Conservation (phyloP, 2,797 vertebrate species). For the Argyrosomus regius region DNA sequence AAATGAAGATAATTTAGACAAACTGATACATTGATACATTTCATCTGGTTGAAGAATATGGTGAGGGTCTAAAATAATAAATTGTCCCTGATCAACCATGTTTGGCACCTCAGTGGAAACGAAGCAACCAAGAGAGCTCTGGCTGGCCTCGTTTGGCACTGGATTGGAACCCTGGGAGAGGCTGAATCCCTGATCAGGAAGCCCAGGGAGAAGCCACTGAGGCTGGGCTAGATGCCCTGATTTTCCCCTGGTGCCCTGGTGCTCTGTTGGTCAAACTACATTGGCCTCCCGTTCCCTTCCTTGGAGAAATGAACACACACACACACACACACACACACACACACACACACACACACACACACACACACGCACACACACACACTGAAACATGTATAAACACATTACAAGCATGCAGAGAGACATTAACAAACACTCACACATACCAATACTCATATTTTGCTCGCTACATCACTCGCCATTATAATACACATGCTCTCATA, state of each 20-base stretch:
- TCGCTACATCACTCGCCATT: too few species aligned
- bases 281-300: slow-evolving; percentile 59
- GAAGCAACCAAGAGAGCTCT: slow-evolving; percentile 9
- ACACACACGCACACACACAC: slow-evolving; percentile 37
- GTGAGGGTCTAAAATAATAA: slow-evolving; percentile 11
- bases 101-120: slow-evolving; percentile 32
- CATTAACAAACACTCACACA: slow-evolving; percentile 33
- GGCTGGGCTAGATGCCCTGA: slow-evolving; percentile 52
- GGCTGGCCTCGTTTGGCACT: slow-evolving; percentile 56
- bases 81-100: background rate
- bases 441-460: background rate
- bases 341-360: slow-evolving; percentile 32
- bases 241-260: slow-evolving; percentile 47
- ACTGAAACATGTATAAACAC: slow-evolving; percentile 37
- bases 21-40: background rate
- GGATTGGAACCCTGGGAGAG: slow-evolving; percentile 47
- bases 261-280: slow-evolving; percentile 68
- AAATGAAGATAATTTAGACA: too few species aligned
- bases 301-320: slow-evolving; percentile 60
- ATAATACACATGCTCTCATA: too few species aligned
- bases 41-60: background rate
- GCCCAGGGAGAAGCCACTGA: slow-evolving; percentile 52
- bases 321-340: slow-evolving; percentile 35
- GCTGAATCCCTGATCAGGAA: slow-evolving; percentile 52
- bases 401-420: slow-evolving; percentile 25